A percentile compares a stretch with the other conserved stretches of the same genome.
These are phyloP conservation scores for Bombus soroeensis DNA, from an alignment of 1,140 invertebrate genomes.

Conservation along the genomic window DNA sequence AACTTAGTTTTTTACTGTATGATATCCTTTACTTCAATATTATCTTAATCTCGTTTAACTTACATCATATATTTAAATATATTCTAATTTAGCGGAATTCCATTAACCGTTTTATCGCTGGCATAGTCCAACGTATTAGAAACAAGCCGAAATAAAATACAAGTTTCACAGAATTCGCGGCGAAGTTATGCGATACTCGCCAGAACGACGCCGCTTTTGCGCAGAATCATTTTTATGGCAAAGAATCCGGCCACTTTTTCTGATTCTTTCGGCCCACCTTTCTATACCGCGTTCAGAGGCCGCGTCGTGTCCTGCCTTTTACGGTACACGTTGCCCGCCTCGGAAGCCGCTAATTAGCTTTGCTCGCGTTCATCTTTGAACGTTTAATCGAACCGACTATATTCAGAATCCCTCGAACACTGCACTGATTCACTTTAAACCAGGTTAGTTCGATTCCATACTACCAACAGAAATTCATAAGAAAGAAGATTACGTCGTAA, in stretches of 20 bases:
- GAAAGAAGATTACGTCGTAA: not conserved
- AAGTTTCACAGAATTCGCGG: slow-evolving; percentile 15
- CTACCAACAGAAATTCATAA: no score
- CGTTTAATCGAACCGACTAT: slow-evolving; percentile 56
- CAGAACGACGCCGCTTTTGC: slow-evolving; percentile 11
- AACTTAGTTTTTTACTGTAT: not conserved
- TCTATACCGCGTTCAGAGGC: slow-evolving; percentile 31
- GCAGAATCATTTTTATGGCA: slow-evolving; percentile 44
- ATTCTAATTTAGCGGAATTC: no score
- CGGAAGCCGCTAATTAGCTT: slow-evolving; percentile 64
- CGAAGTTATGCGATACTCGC: not conserved
- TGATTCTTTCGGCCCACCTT: slow-evolving; percentile 38
- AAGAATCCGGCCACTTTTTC: slow-evolving; percentile 50
- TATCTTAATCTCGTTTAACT: no score
- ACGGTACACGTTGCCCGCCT: slow-evolving; percentile 31
- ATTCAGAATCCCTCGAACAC: slow-evolving; percentile 26
- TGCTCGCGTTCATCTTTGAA: slow-evolving; percentile 57
- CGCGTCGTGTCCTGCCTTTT: slow-evolving; percentile 59
- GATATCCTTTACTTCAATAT: no score
- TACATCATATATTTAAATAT: no score
- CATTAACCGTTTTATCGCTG: no score
- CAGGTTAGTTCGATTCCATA: not conserved
- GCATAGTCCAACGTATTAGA: not conserved
- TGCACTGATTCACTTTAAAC: slow-evolving; percentile 19
- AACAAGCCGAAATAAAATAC: not conserved